phyloP scores from a whole-genome alignment of 2,888 invertebrate species.

The Coelinius sp. region DNA sequence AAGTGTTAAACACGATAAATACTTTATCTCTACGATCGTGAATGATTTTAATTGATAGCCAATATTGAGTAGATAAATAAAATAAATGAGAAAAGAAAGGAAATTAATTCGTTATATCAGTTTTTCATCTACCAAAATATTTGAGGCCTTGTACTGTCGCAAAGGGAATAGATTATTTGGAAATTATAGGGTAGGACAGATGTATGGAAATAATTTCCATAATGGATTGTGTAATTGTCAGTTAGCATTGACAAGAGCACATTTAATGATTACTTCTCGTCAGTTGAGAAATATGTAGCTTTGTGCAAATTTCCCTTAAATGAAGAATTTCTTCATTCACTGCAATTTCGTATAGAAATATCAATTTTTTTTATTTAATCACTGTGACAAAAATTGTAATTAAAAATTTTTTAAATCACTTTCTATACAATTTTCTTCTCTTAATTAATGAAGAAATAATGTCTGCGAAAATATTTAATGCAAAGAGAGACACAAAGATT shows the following conservation, averaged over 20 bases:
- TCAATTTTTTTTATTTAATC: neutral
- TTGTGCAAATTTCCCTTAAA: neutral
- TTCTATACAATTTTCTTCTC: neutral
- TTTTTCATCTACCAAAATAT: constrained; percentile 27
- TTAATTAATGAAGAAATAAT: neutral
- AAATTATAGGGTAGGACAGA: neutral
- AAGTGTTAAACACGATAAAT: neutral
- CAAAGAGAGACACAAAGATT: constrained; percentile 8
- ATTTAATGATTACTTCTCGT: neutral
- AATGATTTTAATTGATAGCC: constrained; percentile 8
- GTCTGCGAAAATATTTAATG: neutral
- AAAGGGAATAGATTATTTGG: constrained; percentile 2
- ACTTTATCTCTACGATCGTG: neutral
- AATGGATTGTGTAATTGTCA: neutral
- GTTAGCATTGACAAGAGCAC: neutral
- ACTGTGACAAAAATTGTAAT: neutral
- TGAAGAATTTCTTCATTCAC: neutral
- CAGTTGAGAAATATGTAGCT: neutral
- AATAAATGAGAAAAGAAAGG: neutral
- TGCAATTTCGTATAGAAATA: neutral
- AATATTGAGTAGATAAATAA: neutral
- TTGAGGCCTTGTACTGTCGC: constrained; percentile 32
- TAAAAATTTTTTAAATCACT: neutral
- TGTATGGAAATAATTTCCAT: neutral
- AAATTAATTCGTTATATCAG: constrained; percentile 4